Evolutionary conservation across 92 coral and sea anemone species (phyloP), one percentile per base, ranked within the genome.

Genomic region (Diadumene lineata): DNA sequence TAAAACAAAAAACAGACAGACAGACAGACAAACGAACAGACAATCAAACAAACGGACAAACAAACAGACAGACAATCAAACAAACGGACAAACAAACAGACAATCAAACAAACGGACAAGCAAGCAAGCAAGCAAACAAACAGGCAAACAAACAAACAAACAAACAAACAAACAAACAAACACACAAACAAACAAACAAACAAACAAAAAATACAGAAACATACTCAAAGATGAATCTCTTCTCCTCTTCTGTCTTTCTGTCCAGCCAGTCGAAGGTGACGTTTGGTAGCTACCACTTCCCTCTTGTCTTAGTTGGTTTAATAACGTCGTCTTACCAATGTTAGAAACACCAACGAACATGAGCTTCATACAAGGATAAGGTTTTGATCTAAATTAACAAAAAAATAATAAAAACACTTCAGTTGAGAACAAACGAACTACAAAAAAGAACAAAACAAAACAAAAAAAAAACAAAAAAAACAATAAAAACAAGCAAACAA

Each of bases 341-440:
- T 96, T 96, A 23, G 99, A 87, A 65, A 96, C 94, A 25, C 99
- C 99, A 0, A 96, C 99, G 79, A 96, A 96, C 99, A 96, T 96
- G 24, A 96, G 77, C 90, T 96, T 96, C 97, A 96, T 96, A 75
- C 92, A 92, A 29, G 97, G 99, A 78, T 96, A 88, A 18, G 99
- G 97, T 61, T 78, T 88, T 2, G 99, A 88, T 46, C 99, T 96
- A 74, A 17, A 38, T 13, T 13, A 55, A 33, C 16, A 38, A 21
- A 7, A 23, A 1, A 58, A 34, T 31, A 48, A 29, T 64, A n/a
- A n/a, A n/a, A n/a, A n/a, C n/a, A n/a, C n/a, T n/a, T n/a, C n/a
- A n/a, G n/a, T n/a, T n/a, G n/a, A n/a, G n/a, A n/a, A n/a, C n/a
- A n/a, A n/a, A n/a, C n/a, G n/a, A n/a, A n/a, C n/a, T n/a, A n/a